Base-by-base conservation (phyloP, 2,797 vertebrate genomes). In the Coracias cyanogaster region DNA sequence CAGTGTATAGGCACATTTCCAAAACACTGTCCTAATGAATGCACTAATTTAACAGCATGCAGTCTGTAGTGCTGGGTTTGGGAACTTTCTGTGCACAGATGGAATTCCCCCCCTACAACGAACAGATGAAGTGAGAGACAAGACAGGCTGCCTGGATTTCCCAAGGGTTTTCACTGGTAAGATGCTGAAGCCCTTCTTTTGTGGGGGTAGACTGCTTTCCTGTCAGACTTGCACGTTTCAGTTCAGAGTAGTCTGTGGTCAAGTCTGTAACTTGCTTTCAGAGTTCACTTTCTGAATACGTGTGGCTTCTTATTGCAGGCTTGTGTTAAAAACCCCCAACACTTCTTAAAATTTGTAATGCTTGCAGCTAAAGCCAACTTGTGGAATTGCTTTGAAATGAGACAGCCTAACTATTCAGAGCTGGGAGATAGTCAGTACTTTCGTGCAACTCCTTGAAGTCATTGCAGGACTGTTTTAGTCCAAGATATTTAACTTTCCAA, bases 51-150 rank as follows among this genome's bases (percentile, higher is more conserved):
- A 95, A 62, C 93, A 95, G 94, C 80, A 79, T 72, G 77, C 43
- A 55, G 39, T 84, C 92, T 95, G 90, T 81, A 91, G 61, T 69
- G 54, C 80, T 0, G 4, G 58, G 89, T 84, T 96, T 90, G 82
- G 82, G 66, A 92, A 90, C 73, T 92, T 86, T 83, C 66, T 88
- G 17, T 48, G 77, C 62, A 76, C 94, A 97, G 96, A 97, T 96
- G 96, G 95, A 92, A 82, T 10, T 16, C 2, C 8, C 45, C 41
- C 35, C 28, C 78, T 49, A 7, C 62, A 78, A 69, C 65, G 89
- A 90, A 90, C 86, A 96, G 86, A 96, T 93, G 88, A 95, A 95
- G 90, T 82, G 93, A 95, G 74, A 97, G 95, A 96, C 92, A 90
- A 80, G 90, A 96, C 90, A 80, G 74, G 21, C 89, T 94, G 93